These are phyloP conservation scores for Agrypnia vestita DNA, from an alignment of 1,140 invertebrate species.

Conservation along the genomic window DNA sequence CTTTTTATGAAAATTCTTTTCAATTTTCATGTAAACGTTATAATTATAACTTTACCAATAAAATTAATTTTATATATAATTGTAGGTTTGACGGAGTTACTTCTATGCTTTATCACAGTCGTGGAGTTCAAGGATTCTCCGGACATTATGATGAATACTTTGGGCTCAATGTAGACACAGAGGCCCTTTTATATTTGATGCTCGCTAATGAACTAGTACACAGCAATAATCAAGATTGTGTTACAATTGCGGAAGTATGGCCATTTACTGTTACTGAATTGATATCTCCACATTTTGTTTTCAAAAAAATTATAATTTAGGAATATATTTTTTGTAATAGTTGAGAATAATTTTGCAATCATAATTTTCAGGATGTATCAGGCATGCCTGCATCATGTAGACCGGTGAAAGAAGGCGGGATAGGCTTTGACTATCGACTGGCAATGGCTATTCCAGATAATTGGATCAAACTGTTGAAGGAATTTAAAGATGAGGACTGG, in stretches of 20 bases:
- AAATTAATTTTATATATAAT: neutral
- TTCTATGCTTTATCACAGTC: constrained; percentile 98
- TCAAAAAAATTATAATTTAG: neutral
- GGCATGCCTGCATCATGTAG: constrained; percentile 98
- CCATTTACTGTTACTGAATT: neutral
- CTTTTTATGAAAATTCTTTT: too few species aligned
- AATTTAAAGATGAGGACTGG: constrained; percentile 94
- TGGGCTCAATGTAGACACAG: constrained; percentile 96
- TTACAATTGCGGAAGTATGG: constrained; percentile 95
- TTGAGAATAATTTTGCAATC: too few species aligned
- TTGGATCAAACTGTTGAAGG: constrained; percentile 97
- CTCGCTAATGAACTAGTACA: constrained; percentile 96
- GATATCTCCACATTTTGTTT: too few species aligned
- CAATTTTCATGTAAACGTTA: too few species aligned
- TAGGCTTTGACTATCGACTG: constrained; percentile 97
- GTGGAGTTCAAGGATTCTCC: constrained; percentile 93
- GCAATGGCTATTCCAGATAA: constrained; percentile 99
- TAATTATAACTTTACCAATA: too few species aligned
- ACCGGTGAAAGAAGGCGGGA: constrained; percentile 93
- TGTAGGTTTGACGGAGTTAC: constrained; percentile 96
- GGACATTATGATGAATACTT: constrained; percentile 99
- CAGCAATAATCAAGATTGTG: constrained; percentile 84
- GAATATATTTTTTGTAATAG: constrained; percentile 46
- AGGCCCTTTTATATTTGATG: constrained; percentile 96
- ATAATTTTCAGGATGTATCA: constrained; percentile 87